Base-by-base conservation (phyloP, 2,797 vertebrate genomes). In the Meriones psammophilus region DNA sequence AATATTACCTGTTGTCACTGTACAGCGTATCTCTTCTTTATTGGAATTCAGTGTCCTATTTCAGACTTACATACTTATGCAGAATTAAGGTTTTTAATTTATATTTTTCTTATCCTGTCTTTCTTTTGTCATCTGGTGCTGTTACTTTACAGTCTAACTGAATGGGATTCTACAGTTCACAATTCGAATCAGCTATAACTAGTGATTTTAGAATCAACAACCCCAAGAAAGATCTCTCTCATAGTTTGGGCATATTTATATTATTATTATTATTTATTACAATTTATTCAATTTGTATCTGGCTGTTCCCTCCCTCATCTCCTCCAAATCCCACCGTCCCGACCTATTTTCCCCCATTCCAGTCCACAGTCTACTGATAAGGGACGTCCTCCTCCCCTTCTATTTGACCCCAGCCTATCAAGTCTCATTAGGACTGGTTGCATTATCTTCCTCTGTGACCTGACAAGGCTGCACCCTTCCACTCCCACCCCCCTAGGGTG, bases 141-240 rank as follows among this genome's bases (percentile, higher is more conserved):
- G 77, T 83, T 60, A 28, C 64, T 39, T 95, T 90, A 66, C 0
- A 68, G 1, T n/a, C 12, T 84, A 76, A 88, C 4, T 96, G 33
- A 58, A 73, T 88, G 15, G 39, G 3, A 0, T 88, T 18, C 9
- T 89, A 50, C 66, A 50, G 50, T 76, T 58, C 26, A 15, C 81
- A 14, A 88, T 0, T 64, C 87, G 13, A 64, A 18, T 92, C 13
- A 56, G 56, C 13, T 17, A 56, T 56, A 56, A 56, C 56, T 56
- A 56, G 56, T 56, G 56, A 17, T 56, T 56, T 96, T 42, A 50
- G 88, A 89, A 96, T 50, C 15, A 80, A 30, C 9, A 92, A 81
- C 12, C 93, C 15, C 36, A 92, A 88, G 1, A 42, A 26, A 80
- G 89, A 46, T 13, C 7, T 96, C 30, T 13, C 9, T 81, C 24